Evolutionary conservation across 2,797 vertebrate genomes (phyloP), one percentile per base, ranked within the genome.

Genomic region (Platalea minor): DNA sequence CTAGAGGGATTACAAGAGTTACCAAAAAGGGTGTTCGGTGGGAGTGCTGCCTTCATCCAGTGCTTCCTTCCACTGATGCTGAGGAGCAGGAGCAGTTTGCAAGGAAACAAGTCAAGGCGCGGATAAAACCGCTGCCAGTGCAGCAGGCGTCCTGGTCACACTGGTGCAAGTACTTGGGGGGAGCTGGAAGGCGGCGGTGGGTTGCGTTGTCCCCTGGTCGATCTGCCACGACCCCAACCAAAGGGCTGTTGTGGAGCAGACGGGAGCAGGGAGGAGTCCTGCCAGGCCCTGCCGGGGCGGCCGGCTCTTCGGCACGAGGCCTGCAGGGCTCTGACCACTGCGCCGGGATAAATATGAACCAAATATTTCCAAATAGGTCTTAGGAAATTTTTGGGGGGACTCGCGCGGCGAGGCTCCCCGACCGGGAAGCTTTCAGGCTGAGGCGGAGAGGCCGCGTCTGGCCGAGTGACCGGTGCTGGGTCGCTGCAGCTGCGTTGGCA

Each of bases 381-480:
- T 11, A 21, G 5, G 17, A 26, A 26, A 6, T 25, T 35, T 31
- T 4, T 0, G 15, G 35, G 11, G 25, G 10, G 15, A 7, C 13
- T 13, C 18, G 54, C 37, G 10, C 26, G 26, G 63, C 0, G 12
- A 33, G 31, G 54, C 25, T n/a, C 20, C 46, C 17, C 26, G 29
- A 15, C 29, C 8, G 13, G 28, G 57, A 48, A 7, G 13, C 45
- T 39, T 61, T 33, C 35, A 25, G 57, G 57, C 57, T 39, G 4
- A 9, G 0, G 3, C 2, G 5, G 56, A 31, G 73, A 24, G 28
- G n/a, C 73, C 3, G 6, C 7, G 28, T 50, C n/a, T 33, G 59
- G 26, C 11, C 28, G 3, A 13, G 28, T 20, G 35, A 20, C 13
- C 1, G 6, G 35, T 11, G 28, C 7, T 0, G 29, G 12, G 29